Conservation (phyloP, 2,888 invertebrate genomes). For the Pocota personata region DNA sequence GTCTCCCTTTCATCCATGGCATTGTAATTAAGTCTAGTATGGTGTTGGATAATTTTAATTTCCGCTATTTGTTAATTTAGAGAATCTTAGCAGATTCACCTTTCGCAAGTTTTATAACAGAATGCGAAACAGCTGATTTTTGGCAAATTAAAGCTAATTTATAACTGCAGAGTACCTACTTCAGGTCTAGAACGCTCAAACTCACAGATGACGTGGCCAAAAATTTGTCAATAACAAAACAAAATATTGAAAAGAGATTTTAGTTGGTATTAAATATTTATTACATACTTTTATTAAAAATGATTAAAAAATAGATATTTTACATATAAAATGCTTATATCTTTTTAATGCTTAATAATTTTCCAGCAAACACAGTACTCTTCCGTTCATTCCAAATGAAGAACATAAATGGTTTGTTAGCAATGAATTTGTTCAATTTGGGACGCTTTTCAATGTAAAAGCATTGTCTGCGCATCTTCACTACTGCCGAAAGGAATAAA, state of each 20-base stretch:
- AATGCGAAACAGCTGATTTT: too few species aligned
- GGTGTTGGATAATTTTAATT: too few species aligned
- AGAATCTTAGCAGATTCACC: too few species aligned
- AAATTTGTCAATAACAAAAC: neutral
- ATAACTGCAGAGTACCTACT: too few species aligned
- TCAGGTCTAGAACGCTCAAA: too few species aligned
- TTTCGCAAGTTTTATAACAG: too few species aligned
- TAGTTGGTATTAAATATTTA: neutral
- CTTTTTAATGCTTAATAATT: neutral
- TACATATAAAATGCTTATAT: neutral
- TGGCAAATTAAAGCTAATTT: too few species aligned
- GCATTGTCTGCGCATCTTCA: conserved; percentile 24
- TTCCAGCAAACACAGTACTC: conserved; percentile 17
- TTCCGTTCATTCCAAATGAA: conserved; percentile 31
- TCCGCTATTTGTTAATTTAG: too few species aligned
- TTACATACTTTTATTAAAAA: neutral
- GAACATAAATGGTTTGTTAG: conserved; percentile 34
- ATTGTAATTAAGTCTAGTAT: too few species aligned
- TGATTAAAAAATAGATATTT: neutral
- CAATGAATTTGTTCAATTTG: conserved; percentile 14
- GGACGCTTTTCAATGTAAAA: conserved; percentile 13
- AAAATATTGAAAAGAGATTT: neutral
- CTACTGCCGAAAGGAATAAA: conserved; percentile 21
- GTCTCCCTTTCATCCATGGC: too few species aligned
- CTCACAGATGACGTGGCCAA: too few species aligned